Evolutionary conservation across 2,888 invertebrate genomes (phyloP).

Genomic region (Dendrolimus pini): DNA sequence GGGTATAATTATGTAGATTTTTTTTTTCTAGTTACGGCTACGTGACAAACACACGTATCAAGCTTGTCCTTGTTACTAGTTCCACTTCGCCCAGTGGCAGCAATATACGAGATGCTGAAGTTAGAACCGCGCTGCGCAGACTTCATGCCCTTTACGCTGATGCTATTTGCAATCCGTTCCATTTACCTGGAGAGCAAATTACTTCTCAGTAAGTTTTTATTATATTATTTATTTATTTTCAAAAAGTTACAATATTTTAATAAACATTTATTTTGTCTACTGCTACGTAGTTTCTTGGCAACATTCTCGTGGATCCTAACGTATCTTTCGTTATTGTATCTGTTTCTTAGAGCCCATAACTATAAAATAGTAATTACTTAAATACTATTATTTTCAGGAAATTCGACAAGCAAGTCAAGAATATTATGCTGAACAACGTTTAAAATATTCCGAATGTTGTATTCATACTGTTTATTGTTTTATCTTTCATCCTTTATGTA

Average conservation of each 20-base stretch:
- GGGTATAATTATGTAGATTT: neutral
- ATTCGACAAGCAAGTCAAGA: slow-evolving; percentile 81
- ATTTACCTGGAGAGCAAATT: slow-evolving; percentile 93
- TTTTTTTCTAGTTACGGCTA: slow-evolving; percentile 87
- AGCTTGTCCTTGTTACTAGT: slow-evolving; percentile 94
- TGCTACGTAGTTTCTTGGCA: no score
- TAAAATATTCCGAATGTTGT: slow-evolving; percentile 15
- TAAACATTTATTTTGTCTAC: neutral
- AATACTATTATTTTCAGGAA: slow-evolving; percentile 65
- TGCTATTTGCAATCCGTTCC: slow-evolving; percentile 97
- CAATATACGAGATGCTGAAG: slow-evolving; percentile 94
- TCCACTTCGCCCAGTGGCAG: slow-evolving; percentile 93
- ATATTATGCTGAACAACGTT: slow-evolving; percentile 71
- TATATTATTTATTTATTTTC: neutral
- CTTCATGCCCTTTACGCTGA: slow-evolving; percentile 95
- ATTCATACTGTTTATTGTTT: no score
- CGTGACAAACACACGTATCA: slow-evolving; percentile 97
- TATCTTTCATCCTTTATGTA: no score
- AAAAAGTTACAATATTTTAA: no score
- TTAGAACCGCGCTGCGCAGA: slow-evolving; percentile 89
- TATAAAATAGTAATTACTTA: no score
- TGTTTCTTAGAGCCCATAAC: no score
- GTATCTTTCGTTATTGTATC: no score
- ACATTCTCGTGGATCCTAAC: no score
- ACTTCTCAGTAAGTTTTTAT: slow-evolving; percentile 84